Conservation (phyloP, 2,888 invertebrate genomes). For the Hoplodrina ambigua region DNA sequence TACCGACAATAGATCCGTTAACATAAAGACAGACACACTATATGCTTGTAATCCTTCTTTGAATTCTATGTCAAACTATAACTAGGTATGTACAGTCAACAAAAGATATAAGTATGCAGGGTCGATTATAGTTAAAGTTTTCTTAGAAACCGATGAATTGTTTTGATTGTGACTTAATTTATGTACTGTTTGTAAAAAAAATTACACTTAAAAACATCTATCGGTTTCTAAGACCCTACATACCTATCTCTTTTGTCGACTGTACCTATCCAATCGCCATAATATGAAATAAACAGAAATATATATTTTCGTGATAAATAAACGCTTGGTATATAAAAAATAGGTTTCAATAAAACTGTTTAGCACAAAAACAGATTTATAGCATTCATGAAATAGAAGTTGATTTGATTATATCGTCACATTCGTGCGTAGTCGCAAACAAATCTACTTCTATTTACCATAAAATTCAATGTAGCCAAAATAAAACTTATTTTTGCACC, state of each 20-base stretch:
- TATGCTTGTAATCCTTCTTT: not conserved
- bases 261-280: not conserved
- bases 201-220: too few species aligned
- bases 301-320: not conserved
- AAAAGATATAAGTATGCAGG: too few species aligned
- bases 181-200: too few species aligned
- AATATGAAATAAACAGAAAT: not conserved
- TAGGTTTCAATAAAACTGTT: constrained; percentile 29
- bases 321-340: not conserved
- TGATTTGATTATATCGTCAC: constrained; percentile 41
- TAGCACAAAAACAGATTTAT: constrained; percentile 37
- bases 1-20: not conserved
- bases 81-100: not conserved
- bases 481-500: constrained; percentile 56
- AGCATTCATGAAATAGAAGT: constrained; percentile 40
- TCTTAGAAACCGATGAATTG: too few species aligned
- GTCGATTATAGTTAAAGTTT: too few species aligned
- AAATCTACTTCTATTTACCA: constrained; percentile 50
- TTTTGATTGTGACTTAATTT: too few species aligned
- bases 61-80: not conserved
- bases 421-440: constrained; percentile 46
- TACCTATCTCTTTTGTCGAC: too few species aligned
- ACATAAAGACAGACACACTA: constrained; percentile 1
- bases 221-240: too few species aligned
- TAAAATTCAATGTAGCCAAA: constrained; percentile 53